Evolutionary conservation across 2,888 invertebrate species (phyloP).

Genomic region (Ectemnius cavifrons): DNA sequence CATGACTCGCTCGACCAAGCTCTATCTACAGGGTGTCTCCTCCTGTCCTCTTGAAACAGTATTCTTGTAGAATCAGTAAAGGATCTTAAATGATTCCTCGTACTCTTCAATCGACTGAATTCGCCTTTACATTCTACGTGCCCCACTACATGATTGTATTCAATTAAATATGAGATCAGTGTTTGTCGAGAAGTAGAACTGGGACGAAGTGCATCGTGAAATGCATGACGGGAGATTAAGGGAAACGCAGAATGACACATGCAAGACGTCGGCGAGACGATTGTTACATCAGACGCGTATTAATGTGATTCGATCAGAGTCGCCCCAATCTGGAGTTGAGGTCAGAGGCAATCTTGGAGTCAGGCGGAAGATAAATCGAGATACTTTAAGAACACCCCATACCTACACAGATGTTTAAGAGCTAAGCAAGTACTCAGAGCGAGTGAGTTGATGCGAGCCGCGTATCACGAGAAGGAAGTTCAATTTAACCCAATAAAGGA

Average conservation of each 20-base stretch:
- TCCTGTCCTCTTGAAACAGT: neutral
- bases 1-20: slow-evolving; percentile 54
- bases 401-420: slow-evolving; percentile 76
- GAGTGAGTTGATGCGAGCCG: slow-evolving; percentile 78
- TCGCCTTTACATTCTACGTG: neutral
- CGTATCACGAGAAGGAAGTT: slow-evolving; percentile 79
- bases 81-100: no score
- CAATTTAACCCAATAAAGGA: slow-evolving; percentile 79
- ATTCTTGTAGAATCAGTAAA: neutral
- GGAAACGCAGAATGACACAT: no score
- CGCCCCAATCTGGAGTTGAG: slow-evolving; percentile 15
- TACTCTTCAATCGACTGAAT: no score
- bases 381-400: slow-evolving; percentile 76
- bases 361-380: slow-evolving; percentile 53
- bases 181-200: no score
- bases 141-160: no score
- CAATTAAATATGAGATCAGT: no score
- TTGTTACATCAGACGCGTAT: slow-evolving; percentile 1
- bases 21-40: slow-evolving; percentile 52
- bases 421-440: slow-evolving; percentile 75
- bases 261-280: neutral
- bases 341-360: slow-evolving; percentile 30
- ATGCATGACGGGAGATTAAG: no score
- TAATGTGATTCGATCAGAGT: neutral
- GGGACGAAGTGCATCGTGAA: no score